Percentiles rank a stretch among this genome's conserved stretches.
Evolutionary conservation across 2,113 vertebrate genomes (phyloP).

Genomic region (Lipotes vexillifer): DNA sequence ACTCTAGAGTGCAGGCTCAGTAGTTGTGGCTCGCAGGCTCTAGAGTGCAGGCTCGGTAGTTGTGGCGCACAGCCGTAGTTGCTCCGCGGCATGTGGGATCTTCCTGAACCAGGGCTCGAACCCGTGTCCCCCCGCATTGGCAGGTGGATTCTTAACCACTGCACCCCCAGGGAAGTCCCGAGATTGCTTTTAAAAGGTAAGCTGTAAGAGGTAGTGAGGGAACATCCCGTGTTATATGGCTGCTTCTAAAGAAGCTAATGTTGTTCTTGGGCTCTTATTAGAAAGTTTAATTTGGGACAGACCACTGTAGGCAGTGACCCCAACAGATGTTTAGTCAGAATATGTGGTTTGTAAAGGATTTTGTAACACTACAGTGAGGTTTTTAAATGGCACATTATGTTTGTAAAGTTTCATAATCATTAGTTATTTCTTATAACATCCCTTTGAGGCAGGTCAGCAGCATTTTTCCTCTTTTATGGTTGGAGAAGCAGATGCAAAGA

Average conservation of each 20-base stretch:
- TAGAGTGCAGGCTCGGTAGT: no score
- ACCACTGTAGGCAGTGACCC: not conserved
- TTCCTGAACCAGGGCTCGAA: no score
- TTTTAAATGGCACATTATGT: not conserved
- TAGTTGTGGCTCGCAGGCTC: no score
- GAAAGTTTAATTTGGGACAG: conserved; percentile 13
- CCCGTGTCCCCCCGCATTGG: no score
- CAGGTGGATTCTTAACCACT: no score
- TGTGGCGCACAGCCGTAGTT: no score
- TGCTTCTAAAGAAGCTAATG: not conserved
- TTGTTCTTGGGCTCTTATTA: not conserved
- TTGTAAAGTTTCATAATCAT: conserved; percentile 35
- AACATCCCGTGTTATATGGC: not conserved
- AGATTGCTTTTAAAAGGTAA: not conserved
- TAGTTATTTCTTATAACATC: conserved; percentile 23
- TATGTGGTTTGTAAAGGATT: not conserved
- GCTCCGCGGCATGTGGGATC: no score
- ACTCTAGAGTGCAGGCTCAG: no score
- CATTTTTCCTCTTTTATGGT: conserved; percentile 39
- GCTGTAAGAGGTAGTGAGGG: not conserved
- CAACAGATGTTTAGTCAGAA: not conserved
- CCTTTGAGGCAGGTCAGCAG: conserved; percentile 31
- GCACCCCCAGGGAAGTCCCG: no score
- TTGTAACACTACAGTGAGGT: not conserved
- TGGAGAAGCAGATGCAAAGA: conserved; percentile 43